Evolutionary conservation across 1,140 invertebrate genomes (phyloP).

Genomic region (Drosophila ironensis): DNA sequence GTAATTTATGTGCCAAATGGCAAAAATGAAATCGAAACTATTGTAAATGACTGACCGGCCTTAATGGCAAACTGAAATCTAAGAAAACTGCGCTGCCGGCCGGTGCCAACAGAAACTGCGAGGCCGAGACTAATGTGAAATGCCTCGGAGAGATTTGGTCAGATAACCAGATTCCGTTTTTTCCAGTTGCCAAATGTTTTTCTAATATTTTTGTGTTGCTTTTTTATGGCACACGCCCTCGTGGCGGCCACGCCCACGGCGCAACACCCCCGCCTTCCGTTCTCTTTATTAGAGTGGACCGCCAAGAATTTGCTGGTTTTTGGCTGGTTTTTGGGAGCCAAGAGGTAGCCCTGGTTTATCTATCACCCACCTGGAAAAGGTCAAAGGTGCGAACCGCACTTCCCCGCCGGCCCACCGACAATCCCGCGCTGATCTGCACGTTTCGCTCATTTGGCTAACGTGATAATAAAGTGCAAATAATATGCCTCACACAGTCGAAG

Average conservation of each 20-base stretch:
- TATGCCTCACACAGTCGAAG: conserved; percentile 68
- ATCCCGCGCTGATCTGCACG: conserved; percentile 58
- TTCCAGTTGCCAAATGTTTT: conserved; percentile 41
- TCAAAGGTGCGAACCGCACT: conserved; percentile 53
- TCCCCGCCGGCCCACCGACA: background rate
- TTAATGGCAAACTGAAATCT: conserved; percentile 1
- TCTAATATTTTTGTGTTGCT: conserved; percentile 1
- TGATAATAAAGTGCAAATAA: conserved; percentile 82
- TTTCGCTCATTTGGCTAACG: conserved; percentile 81
- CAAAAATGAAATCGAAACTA: conserved; percentile 20
- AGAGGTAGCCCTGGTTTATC: conserved; percentile 35
- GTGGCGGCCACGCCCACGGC: conserved; percentile 22
- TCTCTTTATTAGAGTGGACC: conserved; percentile 26
- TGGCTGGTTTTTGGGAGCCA: background rate
- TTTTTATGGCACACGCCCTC: conserved; percentile 43
- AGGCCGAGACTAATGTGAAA: conserved; percentile 44
- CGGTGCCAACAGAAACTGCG: conserved; percentile 18
- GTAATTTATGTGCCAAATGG: conserved; percentile 39
- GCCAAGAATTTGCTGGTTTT: conserved; percentile 14
- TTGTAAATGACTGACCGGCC: conserved; percentile 25
- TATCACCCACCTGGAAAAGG: conserved; percentile 61
- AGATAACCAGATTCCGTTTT: conserved; percentile 48
- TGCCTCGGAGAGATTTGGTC: conserved; percentile 38
- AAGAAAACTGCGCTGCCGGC: conserved; percentile 20
- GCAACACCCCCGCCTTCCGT: conserved; percentile 29